A percentile compares a stretch with the other conserved stretches of the same genome.
Evolutionary conservation across 2,888 invertebrate species (phyloP).

Genomic region (Liopterus haemorrhoidalis): DNA sequence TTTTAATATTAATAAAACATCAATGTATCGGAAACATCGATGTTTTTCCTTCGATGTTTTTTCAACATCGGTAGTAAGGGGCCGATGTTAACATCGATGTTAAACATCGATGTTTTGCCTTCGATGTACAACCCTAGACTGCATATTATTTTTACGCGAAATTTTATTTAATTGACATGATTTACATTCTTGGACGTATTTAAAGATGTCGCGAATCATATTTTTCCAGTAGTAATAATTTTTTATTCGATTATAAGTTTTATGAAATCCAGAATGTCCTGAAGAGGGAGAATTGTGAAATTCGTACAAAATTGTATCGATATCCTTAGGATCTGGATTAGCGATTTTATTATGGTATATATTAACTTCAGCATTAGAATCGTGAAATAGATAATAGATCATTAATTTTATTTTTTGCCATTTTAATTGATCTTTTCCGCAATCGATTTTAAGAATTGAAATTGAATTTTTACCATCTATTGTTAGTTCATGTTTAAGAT

Average conservation of each 20-base stretch:
- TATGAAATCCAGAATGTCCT: conserved; percentile 27
- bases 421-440: conserved; percentile 12
- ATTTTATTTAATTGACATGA: conserved; percentile 36
- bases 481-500: conserved; percentile 11
- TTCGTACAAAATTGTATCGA: conserved; percentile 18
- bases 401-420: conserved; percentile 13
- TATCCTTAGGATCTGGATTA: conserved; percentile 18
- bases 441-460: conserved; percentile 3
- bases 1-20: no score
- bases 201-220: conserved; percentile 37
- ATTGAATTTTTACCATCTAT: conserved; percentile 11
- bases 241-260: conserved; percentile 30
- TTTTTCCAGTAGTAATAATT: conserved; percentile 35
- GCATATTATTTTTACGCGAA: background rate
- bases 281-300: conserved; percentile 17
- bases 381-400: conserved; percentile 21
- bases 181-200: conserved; percentile 35
- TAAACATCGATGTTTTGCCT: no score
- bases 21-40: no score
- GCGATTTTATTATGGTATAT: conserved; percentile 9
- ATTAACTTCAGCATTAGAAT: conserved; percentile 10
- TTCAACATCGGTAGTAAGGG: no score
- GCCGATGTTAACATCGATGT: no score
- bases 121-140: no score
- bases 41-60: no score